These are phyloP conservation scores for Galeruca laticollis DNA, from an alignment of 2,888 invertebrate species.

Conservation along the genomic window DNA sequence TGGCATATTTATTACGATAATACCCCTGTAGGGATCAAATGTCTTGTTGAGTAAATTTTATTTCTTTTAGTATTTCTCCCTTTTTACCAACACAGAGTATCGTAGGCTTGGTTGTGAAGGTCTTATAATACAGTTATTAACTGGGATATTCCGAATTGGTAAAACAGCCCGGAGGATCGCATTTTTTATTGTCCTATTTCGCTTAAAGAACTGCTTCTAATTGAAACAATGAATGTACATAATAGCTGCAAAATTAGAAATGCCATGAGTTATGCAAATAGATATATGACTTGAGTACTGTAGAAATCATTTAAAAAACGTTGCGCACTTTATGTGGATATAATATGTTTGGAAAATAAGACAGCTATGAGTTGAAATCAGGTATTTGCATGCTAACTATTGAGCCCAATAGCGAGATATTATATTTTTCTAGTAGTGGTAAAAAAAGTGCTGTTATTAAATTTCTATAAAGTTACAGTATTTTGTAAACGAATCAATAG, in stretches of 20 bases:
- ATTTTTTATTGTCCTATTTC: not conserved
- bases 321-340: too few species aligned
- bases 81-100: not conserved
- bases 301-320: not conserved
- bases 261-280: not conserved
- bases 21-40: not conserved
- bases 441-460: too few species aligned
- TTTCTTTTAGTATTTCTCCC: constrained; percentile 7
- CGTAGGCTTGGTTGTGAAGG: not conserved
- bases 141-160: not conserved
- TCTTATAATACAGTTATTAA: constrained; percentile 1
- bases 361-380: too few species aligned
- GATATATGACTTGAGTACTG: not conserved
- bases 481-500: too few species aligned
- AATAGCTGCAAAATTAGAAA: not conserved
- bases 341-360: too few species aligned
- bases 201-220: not conserved
- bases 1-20: constrained; percentile 12
- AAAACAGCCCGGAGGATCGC: not conserved
- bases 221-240: not conserved
- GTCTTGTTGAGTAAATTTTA: constrained; percentile 2
- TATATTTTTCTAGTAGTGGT: too few species aligned
- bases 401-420: too few species aligned
- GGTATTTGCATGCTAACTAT: too few species aligned
- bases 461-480: too few species aligned